Conservation (phyloP, 2,113 vertebrate species). For the Zapus hudsonius region DNA sequence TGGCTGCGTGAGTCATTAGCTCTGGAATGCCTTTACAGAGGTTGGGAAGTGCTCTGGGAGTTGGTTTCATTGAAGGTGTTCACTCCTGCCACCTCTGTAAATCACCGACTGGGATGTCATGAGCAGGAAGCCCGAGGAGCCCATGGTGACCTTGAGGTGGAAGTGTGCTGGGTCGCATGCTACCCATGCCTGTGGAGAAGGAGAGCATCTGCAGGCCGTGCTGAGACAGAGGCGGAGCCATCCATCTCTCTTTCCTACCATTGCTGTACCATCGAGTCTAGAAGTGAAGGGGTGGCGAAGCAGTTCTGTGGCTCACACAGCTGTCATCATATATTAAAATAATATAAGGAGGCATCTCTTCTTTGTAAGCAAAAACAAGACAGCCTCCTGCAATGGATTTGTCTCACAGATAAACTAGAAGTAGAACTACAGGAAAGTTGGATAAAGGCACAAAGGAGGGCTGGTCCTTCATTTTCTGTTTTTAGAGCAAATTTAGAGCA, state of each 20-base stretch:
- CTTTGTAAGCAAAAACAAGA: conserved; percentile 28
- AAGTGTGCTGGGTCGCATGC: not conserved
- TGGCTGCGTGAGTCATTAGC: not conserved
- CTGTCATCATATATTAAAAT: conserved; percentile 1
- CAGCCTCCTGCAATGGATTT: not conserved
- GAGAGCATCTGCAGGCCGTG: not conserved
- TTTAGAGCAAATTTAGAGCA: not conserved
- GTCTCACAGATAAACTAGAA: not conserved
- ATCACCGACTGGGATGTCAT: not conserved
- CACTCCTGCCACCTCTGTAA: not conserved
- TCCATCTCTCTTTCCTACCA: not conserved
- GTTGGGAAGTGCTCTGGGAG: conserved; percentile 13
- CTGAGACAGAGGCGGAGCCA: not conserved
- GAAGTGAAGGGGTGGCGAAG: not conserved
- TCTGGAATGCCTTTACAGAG: conserved; percentile 53
- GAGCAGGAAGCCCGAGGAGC: not conserved
- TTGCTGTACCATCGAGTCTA: not conserved
- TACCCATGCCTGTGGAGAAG: not conserved
- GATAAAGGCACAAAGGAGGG: not conserved
- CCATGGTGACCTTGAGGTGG: not conserved
- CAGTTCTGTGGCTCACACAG: conserved; percentile 17
- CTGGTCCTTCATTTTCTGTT: not conserved
- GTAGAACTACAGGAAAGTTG: not conserved
- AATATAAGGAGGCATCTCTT: conserved; percentile 17
- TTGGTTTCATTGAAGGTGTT: not conserved